Conservation (phyloP, 2,888 invertebrate genomes). For the Andrena camellia region DNA sequence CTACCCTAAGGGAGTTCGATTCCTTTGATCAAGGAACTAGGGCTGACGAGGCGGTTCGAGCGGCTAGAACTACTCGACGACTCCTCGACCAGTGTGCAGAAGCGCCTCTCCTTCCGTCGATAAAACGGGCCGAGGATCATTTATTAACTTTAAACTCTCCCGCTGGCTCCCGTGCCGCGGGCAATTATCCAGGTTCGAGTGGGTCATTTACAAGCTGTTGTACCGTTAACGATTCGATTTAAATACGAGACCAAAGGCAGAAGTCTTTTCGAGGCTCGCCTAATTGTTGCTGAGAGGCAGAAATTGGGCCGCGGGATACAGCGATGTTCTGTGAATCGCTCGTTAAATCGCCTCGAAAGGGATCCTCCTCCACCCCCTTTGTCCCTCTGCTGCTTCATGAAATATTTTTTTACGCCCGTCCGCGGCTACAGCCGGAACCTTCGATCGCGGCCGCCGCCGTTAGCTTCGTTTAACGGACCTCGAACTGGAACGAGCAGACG, state of each 20-base stretch:
- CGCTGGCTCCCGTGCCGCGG: slow-evolving; percentile 32
- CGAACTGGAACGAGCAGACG: slow-evolving; percentile 12
- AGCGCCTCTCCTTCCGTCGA: slow-evolving; percentile 42
- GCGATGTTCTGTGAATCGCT: slow-evolving; percentile 6
- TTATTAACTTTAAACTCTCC: slow-evolving; percentile 57
- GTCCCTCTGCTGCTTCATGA: neutral
- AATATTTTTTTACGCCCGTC: neutral
- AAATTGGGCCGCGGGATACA: slow-evolving; percentile 27
- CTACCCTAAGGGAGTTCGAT: slow-evolving; percentile 51
- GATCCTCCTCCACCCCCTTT: neutral
- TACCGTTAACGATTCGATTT: slow-evolving; percentile 56
- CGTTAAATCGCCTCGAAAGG: slow-evolving; percentile 6
- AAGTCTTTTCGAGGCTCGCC: neutral
- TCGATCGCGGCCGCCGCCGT: neutral
- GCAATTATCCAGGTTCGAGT: slow-evolving; percentile 53
- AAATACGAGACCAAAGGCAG: slow-evolving; percentile 34
- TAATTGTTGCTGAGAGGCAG: slow-evolving; percentile 26
- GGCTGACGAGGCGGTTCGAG: slow-evolving; percentile 42
- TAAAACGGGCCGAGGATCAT: slow-evolving; percentile 46
- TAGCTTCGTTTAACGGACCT: neutral
- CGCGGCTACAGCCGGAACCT: no score
- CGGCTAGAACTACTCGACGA: slow-evolving; percentile 39
- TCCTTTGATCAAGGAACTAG: slow-evolving; percentile 61
- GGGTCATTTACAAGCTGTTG: slow-evolving; percentile 47
- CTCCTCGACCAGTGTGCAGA: slow-evolving; percentile 12